phyloP scores from a whole-genome alignment of 2,888 invertebrate genomes.

The Encarsia formosa region DNA sequence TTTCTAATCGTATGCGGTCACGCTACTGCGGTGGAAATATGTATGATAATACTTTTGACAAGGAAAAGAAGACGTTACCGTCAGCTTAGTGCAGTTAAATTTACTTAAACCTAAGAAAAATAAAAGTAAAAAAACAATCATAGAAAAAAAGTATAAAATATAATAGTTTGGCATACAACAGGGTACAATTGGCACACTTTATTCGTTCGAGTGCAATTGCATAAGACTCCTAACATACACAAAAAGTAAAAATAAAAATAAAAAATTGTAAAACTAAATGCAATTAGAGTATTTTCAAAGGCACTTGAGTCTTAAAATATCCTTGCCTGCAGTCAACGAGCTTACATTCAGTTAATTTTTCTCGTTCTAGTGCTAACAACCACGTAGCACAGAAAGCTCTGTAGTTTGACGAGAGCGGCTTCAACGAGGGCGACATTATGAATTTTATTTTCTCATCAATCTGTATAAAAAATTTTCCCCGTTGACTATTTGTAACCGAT shows the following conservation, averaged over 20 bases:
- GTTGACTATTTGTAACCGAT: constrained; percentile 11
- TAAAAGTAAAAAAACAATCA: too few species aligned
- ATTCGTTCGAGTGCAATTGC: constrained; percentile 21
- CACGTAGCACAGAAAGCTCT: too few species aligned
- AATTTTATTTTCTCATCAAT: too few species aligned
- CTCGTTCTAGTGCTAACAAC: too few species aligned
- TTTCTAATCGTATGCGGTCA: not conserved
- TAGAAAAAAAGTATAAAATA: constrained; percentile 12
- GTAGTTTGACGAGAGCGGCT: too few species aligned
- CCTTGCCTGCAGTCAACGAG: too few species aligned
- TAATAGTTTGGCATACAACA: constrained; percentile 25
- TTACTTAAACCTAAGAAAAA: constrained; percentile 6
- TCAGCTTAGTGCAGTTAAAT: not conserved
- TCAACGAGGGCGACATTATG: constrained; percentile 17
- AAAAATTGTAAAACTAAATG: too few species aligned
- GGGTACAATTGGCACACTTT: constrained; percentile 22
- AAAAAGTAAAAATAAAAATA: too few species aligned
- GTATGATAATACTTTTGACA: not conserved
- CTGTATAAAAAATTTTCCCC: constrained; percentile 6
- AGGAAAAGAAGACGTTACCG: not conserved
- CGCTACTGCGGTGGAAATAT: not conserved
- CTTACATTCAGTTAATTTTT: too few species aligned
- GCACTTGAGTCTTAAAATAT: too few species aligned
- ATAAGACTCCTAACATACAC: too few species aligned
- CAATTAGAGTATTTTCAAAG: too few species aligned